These are phyloP conservation scores for Rhimphoctona megacephalus DNA, from an alignment of 2,888 invertebrate species.

Conservation along the genomic window DNA sequence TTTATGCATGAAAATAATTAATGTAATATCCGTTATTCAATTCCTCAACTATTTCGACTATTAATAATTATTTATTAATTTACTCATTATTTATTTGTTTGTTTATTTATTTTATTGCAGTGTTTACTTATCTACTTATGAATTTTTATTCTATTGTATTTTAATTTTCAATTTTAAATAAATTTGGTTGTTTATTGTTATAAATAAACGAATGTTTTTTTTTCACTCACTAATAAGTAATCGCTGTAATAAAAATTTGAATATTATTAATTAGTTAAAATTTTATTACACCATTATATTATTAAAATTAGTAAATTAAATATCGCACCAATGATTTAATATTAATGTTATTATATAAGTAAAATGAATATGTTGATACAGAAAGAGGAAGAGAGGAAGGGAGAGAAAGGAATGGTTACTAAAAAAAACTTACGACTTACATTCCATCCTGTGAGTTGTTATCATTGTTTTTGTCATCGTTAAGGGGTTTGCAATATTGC, in stretches of 20 bases:
- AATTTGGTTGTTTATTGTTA: too few species aligned
- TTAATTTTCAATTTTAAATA: too few species aligned
- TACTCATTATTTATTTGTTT: too few species aligned
- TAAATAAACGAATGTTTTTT: too few species aligned
- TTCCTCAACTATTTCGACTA: not conserved
- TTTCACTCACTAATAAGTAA: too few species aligned
- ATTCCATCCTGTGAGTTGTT: slow-evolving; percentile 68
- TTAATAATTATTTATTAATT: not conserved
- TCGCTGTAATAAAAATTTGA: too few species aligned
- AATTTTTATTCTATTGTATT: too few species aligned
- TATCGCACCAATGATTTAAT: not conserved
- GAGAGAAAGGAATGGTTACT: not conserved
- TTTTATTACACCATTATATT: too few species aligned
- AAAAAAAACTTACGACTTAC: slow-evolving; percentile 75
- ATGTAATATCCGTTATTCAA: not conserved
- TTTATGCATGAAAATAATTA: not conserved
- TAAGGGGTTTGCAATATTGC: slow-evolving; percentile 80
- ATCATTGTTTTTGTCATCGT: slow-evolving; percentile 61
- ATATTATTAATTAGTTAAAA: too few species aligned
- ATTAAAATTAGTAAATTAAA: too few species aligned
- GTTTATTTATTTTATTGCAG: too few species aligned
- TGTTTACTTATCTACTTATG: too few species aligned
- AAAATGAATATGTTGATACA: not conserved
- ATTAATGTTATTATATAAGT: not conserved
- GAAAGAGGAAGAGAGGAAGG: not conserved